Evolutionary conservation across 2,797 vertebrate species (phyloP), one percentile per base, ranked within the genome.

Genomic region (Lutjanus argentimaculatus): DNA sequence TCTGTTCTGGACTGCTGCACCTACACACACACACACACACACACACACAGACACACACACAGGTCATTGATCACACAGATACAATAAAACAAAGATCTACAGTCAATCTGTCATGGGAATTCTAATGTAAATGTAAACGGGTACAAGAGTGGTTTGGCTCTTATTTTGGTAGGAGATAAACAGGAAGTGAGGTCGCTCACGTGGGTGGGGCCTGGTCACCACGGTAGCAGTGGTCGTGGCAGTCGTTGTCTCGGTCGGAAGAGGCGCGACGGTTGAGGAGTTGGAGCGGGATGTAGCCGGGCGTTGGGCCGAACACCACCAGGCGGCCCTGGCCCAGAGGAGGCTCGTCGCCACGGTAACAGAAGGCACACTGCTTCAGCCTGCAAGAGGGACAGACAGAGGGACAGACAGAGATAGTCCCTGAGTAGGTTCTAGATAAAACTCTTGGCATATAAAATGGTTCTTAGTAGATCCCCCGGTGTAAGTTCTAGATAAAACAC

Each of bases 361-460:
- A 99, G 93, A 99, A 99, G 93, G 98, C 98, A 92, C 98, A 99
- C 92, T 97, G 97, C 95, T 97, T 97, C 93, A 98, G 96, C 87
- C 93, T 93, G 87, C 1, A 1, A 46, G 64, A 1, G 13, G 45
- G 25, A 66, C 30, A 56, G 43, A 64, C 21, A 69, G 11, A 53
- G 7, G 8, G 11, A 7, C 7, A 51, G 43, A 75, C 7, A 52
- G 7, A 11, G 6, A 3, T 6, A 55, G 49, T 30, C 25, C 25
- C 25, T 4, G 25, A 30, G 25, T 30, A 4, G 25, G 25, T 30
- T 30, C 25, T 30, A 30, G 25, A 30, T 30, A 30, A 30, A 30
- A 30, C 25, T 30, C 25, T 30, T 30, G 25, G 25, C 25, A 30
- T 30, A 30, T 30, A 30, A 30, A 30, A 30, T 30, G 25, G 25